Percentiles rank a stretch among this genome's conserved stretches.
phyloP scores from a whole-genome alignment of 2,797 vertebrate species.

The Forpus xanthops region DNA sequence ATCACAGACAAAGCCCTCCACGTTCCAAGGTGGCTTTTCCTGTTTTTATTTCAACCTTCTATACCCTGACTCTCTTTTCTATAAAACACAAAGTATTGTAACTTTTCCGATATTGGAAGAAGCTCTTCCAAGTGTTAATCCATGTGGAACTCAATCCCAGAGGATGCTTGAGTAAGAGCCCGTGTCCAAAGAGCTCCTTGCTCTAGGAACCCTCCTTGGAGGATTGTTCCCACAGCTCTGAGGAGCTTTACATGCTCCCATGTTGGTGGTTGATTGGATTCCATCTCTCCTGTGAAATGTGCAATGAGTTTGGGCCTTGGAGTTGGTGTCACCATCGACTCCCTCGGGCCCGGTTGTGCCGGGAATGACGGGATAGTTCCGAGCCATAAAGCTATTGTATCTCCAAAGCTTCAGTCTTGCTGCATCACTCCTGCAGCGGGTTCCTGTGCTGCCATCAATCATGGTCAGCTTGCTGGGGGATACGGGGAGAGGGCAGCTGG shows the following conservation, averaged over 20 bases:
- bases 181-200: neutral
- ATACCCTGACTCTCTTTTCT: slow-evolving; percentile 25
- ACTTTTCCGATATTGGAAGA: neutral
- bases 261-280: neutral
- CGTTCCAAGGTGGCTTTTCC: neutral
- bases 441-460: neutral
- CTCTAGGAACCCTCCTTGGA: neutral
- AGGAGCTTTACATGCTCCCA: neutral
- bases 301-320: neutral
- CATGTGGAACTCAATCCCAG: neutral
- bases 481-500: too few relatives aligned
- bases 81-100: neutral
- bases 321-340: too few relatives aligned
- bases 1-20: neutral
- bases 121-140: neutral
- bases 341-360: neutral
- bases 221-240: accelerated
- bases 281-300: neutral
- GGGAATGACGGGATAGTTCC: neutral
- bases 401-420: neutral
- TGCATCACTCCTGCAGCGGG: neutral
- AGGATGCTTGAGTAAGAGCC: neutral
- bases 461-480: accelerated
- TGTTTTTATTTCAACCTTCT: neutral
- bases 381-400: slow-evolving; percentile 30